Conservation (phyloP, 2,888 invertebrate species). For the Campopleginae sp. region DNA sequence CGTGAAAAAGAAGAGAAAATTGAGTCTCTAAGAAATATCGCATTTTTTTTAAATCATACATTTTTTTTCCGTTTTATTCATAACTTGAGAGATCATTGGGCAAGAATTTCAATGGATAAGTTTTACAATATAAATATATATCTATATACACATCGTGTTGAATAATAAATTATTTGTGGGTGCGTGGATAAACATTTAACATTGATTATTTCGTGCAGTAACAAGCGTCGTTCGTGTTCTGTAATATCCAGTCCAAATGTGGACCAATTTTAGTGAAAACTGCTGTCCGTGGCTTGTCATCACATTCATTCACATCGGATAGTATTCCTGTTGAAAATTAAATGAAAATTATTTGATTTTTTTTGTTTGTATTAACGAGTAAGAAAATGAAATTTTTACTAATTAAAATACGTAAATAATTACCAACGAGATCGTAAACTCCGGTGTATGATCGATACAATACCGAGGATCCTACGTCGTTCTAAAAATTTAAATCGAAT, state of each 20-base stretch:
- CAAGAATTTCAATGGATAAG: not conserved
- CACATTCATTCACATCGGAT: slow-evolving; percentile 85
- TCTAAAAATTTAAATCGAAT: slow-evolving; percentile 78
- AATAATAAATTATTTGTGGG: slow-evolving; percentile 52
- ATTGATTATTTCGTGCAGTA: slow-evolving; percentile 83
- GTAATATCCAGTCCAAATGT: slow-evolving; percentile 86
- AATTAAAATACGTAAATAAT: slow-evolving; percentile 42
- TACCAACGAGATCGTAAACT: slow-evolving; percentile 86
- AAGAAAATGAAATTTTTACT: too few relatives aligned
- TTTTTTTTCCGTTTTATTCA: not conserved
- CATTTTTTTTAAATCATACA: not conserved
- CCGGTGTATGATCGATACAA: slow-evolving; percentile 85
- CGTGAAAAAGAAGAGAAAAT: too few relatives aligned
- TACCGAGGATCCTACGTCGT: slow-evolving; percentile 86
- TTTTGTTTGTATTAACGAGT: not conserved
- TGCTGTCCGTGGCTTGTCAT: slow-evolving; percentile 82
- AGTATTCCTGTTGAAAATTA: slow-evolving; percentile 83
- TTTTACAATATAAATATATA: not conserved
- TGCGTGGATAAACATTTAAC: not conserved
- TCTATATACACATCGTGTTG: not conserved
- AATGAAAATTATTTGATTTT: not conserved
- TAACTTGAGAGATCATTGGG: slow-evolving; percentile 2
- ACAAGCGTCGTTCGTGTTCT: slow-evolving; percentile 86
- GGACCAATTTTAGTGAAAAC: slow-evolving; percentile 85
- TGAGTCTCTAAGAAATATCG: not conserved